Percentiles rank a stretch among this genome's conserved stretches.
These are phyloP conservation scores for Aphodius granarius DNA, from an alignment of 2,888 invertebrate species.

Conservation along the genomic window DNA sequence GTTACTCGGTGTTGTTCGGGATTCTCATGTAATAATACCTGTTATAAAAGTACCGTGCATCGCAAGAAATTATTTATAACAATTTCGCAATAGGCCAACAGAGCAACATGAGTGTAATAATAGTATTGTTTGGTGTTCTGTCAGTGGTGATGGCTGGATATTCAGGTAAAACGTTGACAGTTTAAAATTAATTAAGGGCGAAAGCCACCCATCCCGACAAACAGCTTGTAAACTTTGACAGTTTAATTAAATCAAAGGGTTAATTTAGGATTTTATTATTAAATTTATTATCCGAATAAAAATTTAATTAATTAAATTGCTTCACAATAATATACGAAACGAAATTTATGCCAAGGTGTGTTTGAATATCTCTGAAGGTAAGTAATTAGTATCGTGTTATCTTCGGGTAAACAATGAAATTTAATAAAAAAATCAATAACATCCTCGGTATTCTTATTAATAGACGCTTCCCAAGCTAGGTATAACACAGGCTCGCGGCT, in stretches of 20 bases:
- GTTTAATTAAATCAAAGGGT: background rate
- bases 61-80: constrained; percentile 23
- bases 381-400: background rate
- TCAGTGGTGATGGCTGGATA: constrained; percentile 31
- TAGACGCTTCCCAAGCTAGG: no score
- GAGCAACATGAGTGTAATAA: constrained; percentile 24
- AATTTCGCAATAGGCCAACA: constrained; percentile 18
- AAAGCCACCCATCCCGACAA: background rate
- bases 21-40: constrained; percentile 28
- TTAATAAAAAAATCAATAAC: background rate
- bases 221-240: background rate
- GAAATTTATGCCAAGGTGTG: background rate
- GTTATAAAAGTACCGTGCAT: constrained; percentile 25
- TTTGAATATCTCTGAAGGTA: no score
- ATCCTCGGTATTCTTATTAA: background rate
- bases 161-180: constrained; percentile 30
- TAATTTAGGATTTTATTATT: background rate
- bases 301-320: background rate
- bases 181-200: background rate
- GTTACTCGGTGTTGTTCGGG: constrained; percentile 40
- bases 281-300: background rate
- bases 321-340: background rate
- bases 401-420: background rate
- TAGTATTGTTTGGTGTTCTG: constrained; percentile 26
- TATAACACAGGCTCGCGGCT: no score